Evolutionary conservation across 2,797 vertebrate genomes (phyloP), one percentile per base, ranked within the genome.

Genomic region (Onychomys torridus): DNA sequence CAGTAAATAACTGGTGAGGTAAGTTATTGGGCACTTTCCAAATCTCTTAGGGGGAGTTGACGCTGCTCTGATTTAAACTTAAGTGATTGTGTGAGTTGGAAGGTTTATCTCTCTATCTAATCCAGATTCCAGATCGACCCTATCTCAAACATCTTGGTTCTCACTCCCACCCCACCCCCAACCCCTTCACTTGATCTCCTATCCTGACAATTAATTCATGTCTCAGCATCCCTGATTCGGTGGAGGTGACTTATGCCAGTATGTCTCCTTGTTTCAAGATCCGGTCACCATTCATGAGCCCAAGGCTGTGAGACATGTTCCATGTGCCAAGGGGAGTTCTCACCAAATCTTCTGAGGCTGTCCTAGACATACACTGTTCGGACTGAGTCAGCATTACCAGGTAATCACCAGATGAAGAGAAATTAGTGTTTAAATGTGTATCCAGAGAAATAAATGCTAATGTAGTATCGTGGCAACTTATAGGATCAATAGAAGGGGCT

Each of bases 231-330:
- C 46, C 90, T 88, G 88, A 94, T 84, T 97, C 89, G 71, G 96
- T 84, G 78, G 57, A 89, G 91, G 88, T 97, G 89, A 92, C 86
- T 9, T 93, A 95, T 91, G 71, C 4, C 84, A 25, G 12, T 97
- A 93, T 98, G 94, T 98, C 93, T 96, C 79, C 94, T 96, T 98
- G 83, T 93, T 97, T 96, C 89, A 82, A 95, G 92, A 37, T 77
- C 98, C 98, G 98, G 98, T 98, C 93, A 97, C 96, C 95, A 23
- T 97, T 98, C 98, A 98, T 98, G 98, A 98, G 98, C 91, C 97
- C 71, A 16, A 98, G 96, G 97, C 98, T 98, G 96, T 98, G 98
- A 98, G 98, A 98, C 98, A 99, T 99, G 98, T 98, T 98, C 7
- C 52, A 98, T 85, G 97, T 97, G 97, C 92, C 29, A 97, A 98